Conservation (phyloP, 2,797 vertebrate species). For the Anguilla marmorata region DNA sequence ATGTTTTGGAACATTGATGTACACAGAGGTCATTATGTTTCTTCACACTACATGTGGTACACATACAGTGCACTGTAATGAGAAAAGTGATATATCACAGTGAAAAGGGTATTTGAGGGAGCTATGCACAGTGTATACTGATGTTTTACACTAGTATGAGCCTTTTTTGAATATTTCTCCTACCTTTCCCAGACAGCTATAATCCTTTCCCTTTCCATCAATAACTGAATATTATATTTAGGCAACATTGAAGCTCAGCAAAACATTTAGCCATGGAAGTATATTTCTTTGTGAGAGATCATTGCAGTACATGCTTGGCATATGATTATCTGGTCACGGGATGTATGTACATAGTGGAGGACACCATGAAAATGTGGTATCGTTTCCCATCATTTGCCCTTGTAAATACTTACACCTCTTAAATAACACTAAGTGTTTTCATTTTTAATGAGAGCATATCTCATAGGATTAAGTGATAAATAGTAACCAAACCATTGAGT, state of each 20-base stretch:
- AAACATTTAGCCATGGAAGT: neutral
- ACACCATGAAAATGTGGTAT: neutral
- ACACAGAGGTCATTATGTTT: neutral
- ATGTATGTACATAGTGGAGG: neutral
- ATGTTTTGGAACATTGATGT: neutral
- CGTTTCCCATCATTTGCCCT: neutral
- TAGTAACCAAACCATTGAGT: neutral
- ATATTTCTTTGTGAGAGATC: neutral
- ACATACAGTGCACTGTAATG: neutral
- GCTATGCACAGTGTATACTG: neutral
- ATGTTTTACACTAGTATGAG: neutral
- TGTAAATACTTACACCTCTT: neutral
- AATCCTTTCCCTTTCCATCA: neutral
- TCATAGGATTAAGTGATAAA: neutral
- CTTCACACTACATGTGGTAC: neutral
- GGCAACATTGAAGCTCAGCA: neutral
- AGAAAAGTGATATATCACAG: neutral
- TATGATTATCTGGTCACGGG: neutral
- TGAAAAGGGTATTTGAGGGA: neutral
- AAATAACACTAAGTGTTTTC: neutral
- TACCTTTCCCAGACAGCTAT: neutral
- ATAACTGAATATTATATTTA: neutral
- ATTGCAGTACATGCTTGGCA: neutral
- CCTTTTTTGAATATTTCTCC: neutral
- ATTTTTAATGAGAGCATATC: neutral